Conservation (phyloP, 2,888 invertebrate genomes). For the Melikaiella ostensackeni region DNA sequence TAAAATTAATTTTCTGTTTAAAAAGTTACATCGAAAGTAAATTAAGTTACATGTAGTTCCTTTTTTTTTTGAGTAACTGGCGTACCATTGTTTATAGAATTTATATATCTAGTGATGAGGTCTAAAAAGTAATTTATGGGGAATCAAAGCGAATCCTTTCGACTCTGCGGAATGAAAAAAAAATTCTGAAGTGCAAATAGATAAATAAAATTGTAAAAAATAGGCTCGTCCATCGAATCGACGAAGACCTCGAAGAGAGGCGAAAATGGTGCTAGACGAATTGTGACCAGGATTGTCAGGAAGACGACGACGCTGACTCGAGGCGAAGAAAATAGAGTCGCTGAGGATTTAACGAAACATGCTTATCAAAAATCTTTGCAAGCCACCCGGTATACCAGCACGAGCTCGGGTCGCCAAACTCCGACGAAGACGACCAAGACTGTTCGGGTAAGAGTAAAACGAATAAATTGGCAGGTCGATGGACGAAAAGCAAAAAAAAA, state of each 20-base stretch:
- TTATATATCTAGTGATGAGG: no score
- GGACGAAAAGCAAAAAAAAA: background rate
- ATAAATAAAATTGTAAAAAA: conserved; percentile 40
- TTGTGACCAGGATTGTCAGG: conserved; percentile 91
- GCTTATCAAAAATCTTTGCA: conserved; percentile 80
- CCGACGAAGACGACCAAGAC: conserved; percentile 83
- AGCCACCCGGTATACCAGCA: conserved; percentile 69
- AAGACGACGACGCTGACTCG: conserved; percentile 93
- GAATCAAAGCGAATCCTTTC: conserved; percentile 6
- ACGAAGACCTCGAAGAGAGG: conserved; percentile 89
- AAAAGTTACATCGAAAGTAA: no score
- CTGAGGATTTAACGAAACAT: conserved; percentile 84
- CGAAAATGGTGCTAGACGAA: conserved; percentile 88
- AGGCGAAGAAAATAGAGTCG: conserved; percentile 89
- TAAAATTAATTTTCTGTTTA: no score
- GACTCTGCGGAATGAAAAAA: background rate
- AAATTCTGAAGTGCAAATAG: background rate
- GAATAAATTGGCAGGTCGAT: background rate
- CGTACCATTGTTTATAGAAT: no score
- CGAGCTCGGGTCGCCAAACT: conserved; percentile 46
- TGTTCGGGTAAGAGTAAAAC: conserved; percentile 84
- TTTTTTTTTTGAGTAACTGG: no score
- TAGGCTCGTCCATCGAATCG: conserved; percentile 87
- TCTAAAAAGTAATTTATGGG: background rate
- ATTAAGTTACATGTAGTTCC: no score